Conservation (phyloP, 2,797 vertebrate species). For the Pseudotriccus pelzelni region DNA sequence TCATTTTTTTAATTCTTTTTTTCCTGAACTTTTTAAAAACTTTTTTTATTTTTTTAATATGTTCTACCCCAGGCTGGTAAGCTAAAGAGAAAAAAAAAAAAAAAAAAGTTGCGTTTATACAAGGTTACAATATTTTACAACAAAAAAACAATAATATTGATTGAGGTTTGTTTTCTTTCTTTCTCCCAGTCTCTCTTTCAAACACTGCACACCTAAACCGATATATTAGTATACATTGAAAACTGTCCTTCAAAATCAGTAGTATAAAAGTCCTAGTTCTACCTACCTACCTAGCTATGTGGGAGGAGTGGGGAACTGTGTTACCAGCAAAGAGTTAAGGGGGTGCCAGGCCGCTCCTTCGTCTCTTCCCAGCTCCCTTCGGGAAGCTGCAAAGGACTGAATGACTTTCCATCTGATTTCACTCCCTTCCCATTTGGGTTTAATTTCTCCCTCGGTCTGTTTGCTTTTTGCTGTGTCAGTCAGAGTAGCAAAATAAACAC, state of each 20-base stretch:
- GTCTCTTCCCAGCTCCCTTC: background rate
- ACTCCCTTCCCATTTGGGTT: conserved; percentile 28
- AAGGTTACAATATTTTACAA: conserved; percentile 81
- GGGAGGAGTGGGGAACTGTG: background rate
- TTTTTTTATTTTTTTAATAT: conserved; percentile 49
- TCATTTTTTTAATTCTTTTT: conserved; percentile 42
- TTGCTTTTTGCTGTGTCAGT: conserved; percentile 46
- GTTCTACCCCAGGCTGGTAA: conserved; percentile 77
- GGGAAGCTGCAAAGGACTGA: background rate
- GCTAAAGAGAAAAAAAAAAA: conserved; percentile 72
- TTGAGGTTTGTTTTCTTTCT: conserved; percentile 75
- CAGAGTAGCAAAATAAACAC: conserved; percentile 20
- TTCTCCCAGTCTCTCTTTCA: conserved; percentile 62
- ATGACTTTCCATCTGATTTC: background rate
- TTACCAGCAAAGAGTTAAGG: conserved; percentile 11
- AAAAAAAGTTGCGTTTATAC: conserved; percentile 71
- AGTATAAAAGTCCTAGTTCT: conserved; percentile 81
- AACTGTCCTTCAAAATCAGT: conserved; percentile 81
- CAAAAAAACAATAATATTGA: conserved; percentile 63
- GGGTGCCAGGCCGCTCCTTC: background rate
- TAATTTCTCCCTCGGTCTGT: conserved; percentile 6
- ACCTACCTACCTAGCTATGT: conserved; percentile 49
- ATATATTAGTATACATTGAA: conserved; percentile 71
- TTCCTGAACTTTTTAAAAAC: conserved; percentile 60
- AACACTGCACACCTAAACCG: conserved; percentile 75